Evolutionary conservation across 2,113 vertebrate genomes (phyloP), one percentile per base, ranked within the genome.

Genomic region (Indicator maculatus): DNA sequence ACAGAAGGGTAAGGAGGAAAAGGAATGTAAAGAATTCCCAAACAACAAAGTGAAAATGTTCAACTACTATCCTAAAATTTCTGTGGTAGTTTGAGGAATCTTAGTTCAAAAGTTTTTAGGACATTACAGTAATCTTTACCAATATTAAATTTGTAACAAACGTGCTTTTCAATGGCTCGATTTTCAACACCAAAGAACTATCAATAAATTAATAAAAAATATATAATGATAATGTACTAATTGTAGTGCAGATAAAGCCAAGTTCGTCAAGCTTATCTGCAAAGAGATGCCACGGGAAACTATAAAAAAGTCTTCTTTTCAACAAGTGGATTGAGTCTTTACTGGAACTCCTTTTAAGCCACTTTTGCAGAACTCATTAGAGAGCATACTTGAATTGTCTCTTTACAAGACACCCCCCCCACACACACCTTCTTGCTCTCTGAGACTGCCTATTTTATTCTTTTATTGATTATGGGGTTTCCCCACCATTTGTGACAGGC

Each of bases 111-210:
- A 12, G 55, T 56, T 89, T 93, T 89, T 84, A 91, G 66, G 74
- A 86, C 36, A 71, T 60, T 67, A 39, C 0, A 1, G n/a, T 78
- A 71, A 50, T 45, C 19, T 89, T 78, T 64, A 79, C 75, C 28
- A 69, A 13, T 19, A 81, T 87, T 52, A 75, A 33, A 67, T 94
- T 87, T 87, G 27, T 67, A 33, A 59, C 14, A 56, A 86, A 47
- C 17, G 86, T 93, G 36, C 15, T 86, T 83, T 96, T 81, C 77
- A 60, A 47, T 52, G 39, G 23, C 31, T 93, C 87, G 28, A 75
- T 83, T 84, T 91, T 71, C 66, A 93, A 89, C 38, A 89, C 63
- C 50, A 82, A 94, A 93, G 58, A 94, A 21, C 71, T 76, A 65
- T 24, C 44, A 79, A 89, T 47, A 91, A 88, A 83, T 55, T 3